Evolutionary conservation across 2,888 invertebrate genomes (phyloP).

Genomic region (Tinea pellionella): DNA sequence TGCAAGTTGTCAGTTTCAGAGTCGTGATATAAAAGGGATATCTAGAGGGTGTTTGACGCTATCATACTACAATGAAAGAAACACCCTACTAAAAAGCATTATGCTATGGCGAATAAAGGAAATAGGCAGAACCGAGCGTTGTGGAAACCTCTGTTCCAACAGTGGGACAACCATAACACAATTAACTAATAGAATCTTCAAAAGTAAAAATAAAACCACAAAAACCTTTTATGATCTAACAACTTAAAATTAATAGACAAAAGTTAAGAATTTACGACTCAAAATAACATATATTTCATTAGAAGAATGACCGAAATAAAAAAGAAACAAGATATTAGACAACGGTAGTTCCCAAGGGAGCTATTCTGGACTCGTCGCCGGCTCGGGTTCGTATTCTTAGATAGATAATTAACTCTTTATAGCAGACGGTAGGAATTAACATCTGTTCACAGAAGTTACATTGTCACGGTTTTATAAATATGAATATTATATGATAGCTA

Average conservation of each 20-base stretch:
- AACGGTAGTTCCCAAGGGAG: slow-evolving; percentile 47
- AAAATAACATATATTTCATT: slow-evolving; percentile 5
- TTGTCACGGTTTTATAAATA: not conserved
- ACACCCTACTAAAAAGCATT: too few relatives aligned
- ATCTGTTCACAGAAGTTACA: slow-evolving; percentile 1
- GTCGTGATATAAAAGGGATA: too few relatives aligned
- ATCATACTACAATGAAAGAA: too few relatives aligned
- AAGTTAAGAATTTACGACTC: not conserved
- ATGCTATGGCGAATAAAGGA: too few relatives aligned
- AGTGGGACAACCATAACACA: too few relatives aligned
- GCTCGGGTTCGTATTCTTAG: slow-evolving; percentile 9
- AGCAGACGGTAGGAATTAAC: not conserved
- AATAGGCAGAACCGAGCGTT: too few relatives aligned
- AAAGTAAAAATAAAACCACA: not conserved
- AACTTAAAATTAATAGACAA: slow-evolving; percentile 2
- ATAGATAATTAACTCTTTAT: slow-evolving; percentile 8
- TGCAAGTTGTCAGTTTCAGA: too few relatives aligned
- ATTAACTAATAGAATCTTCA: too few relatives aligned
- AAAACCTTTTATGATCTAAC: not conserved
- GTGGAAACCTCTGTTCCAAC: too few relatives aligned
- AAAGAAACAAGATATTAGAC: slow-evolving; percentile 27
- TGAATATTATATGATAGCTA: not conserved
- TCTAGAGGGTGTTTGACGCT: too few relatives aligned
- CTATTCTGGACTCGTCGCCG: slow-evolving; percentile 26
- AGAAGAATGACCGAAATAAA: slow-evolving; percentile 27